Base-by-base conservation (phyloP, 2,888 invertebrate genomes). In the Drosophila demipolita region DNA sequence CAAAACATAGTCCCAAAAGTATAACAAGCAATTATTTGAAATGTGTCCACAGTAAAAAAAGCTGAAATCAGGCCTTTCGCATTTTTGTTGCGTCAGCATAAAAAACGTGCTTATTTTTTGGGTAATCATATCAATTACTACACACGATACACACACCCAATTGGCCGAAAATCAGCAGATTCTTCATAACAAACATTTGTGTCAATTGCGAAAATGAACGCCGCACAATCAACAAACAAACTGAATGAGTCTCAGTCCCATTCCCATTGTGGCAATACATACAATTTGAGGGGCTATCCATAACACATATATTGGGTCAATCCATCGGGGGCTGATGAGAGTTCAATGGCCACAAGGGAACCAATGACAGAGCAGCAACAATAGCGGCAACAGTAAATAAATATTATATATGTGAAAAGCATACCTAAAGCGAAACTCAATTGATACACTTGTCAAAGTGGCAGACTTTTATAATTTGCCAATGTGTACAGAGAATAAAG, bases 381-480 rank as follows among this genome's bases (percentile, higher is more conserved):
- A 52, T 29, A 29, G 26, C 29, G 15, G 42, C 15, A 61, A 60
- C 54, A 80, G 49, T 61, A 71, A 73, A 72, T 62, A 82, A 66
- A 82, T 76, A 76, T 76, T 65, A 57, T 64, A 40, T 50, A 32
- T 57, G 49, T 40, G 23, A 23, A 29, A 29, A 6, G 29, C 48
- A 69, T 65, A 70, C 60, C 60, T 50, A 67, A 68, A 62, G 60
- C 53, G 67, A 71, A 75, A 83, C 80, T 78, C 87, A 80, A 88
- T 86, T 86, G 82, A 86, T 86, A 80, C 67, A 87, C 81, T 64
- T 75, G 84, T 72, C 87, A 66, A 80, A 80, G 74, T 75, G 82
- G 74, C 80, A 88, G 86, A 86, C 85, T 59, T 73, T 74, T 78
- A 86, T 83, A 88, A 83, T 86, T 83, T 83, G 75, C 72, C 71